phyloP scores from a whole-genome alignment of 2,888 invertebrate genomes.

The Sisyra terminalis region DNA sequence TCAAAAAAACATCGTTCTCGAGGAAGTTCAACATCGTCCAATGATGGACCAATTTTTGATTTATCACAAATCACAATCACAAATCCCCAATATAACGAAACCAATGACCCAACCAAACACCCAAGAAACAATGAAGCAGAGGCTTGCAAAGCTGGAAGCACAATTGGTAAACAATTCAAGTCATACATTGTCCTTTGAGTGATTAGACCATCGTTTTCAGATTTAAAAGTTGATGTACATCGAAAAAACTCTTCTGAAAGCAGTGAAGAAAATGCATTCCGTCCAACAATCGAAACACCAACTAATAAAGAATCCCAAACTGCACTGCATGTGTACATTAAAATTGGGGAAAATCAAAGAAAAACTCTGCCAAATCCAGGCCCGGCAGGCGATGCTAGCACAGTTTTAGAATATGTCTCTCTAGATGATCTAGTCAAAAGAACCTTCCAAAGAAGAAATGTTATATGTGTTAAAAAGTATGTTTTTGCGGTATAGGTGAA shows the following conservation, averaged over 20 bases:
- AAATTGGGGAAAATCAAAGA: slow-evolving; percentile 11
- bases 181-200: slow-evolving; percentile 1
- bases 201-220: slow-evolving; percentile 25
- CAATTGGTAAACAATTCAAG: slow-evolving; percentile 36
- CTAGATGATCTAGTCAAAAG: neutral
- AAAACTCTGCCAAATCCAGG: slow-evolving; percentile 4
- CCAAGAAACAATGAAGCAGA: slow-evolving; percentile 16
- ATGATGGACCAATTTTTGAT: slow-evolving; percentile 40
- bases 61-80: slow-evolving; percentile 16
- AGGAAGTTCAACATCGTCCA: slow-evolving; percentile 23
- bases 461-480: neutral
- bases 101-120: slow-evolving; percentile 26
- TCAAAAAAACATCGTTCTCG: slow-evolving; percentile 22
- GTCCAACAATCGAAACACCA: slow-evolving; percentile 11
- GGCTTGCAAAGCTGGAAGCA: slow-evolving; percentile 27
- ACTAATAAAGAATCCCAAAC: neutral
- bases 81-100: slow-evolving; percentile 22
- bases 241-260: slow-evolving; percentile 82
- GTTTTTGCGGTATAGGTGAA: neutral
- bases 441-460: neutral
- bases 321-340: slow-evolving; percentile 5
- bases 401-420: neutral
- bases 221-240: slow-evolving; percentile 86
- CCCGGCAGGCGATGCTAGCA: too few species aligned
- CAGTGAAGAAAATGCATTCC: slow-evolving; percentile 51